phyloP scores from a whole-genome alignment of 1,140 invertebrate species.

The Drosophila ironensis region DNA sequence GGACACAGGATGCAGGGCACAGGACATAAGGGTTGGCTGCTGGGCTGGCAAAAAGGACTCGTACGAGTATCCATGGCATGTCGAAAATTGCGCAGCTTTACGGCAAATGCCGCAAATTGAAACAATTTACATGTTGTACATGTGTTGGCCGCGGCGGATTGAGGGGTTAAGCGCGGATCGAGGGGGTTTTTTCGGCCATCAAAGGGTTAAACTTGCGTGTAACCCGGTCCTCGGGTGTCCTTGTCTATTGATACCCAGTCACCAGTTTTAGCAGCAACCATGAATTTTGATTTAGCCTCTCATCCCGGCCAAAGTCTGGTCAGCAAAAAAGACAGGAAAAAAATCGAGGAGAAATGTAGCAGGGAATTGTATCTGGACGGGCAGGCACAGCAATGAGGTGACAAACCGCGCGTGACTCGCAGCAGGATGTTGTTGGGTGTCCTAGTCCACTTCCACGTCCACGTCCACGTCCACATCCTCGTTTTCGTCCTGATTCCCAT shows the following conservation, averaged over 20 bases:
- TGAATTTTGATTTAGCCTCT: constrained; percentile 78
- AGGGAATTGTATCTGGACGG: constrained; percentile 1
- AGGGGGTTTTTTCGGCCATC: constrained; percentile 39
- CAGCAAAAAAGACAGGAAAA: constrained; percentile 11
- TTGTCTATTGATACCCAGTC: constrained; percentile 65
- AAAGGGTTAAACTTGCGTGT: constrained; percentile 77
- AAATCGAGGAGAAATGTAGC: constrained; percentile 1
- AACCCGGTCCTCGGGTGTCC: constrained; percentile 41
- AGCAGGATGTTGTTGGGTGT: constrained; percentile 17
- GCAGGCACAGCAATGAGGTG: constrained; percentile 52
- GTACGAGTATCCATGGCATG: constrained; percentile 66
- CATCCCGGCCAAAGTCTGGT: neutral
- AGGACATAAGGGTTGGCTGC: constrained; percentile 6
- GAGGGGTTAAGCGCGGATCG: neutral
- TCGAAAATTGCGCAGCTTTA: constrained; percentile 78
- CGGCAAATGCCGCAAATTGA: constrained; percentile 79
- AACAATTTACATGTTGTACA: constrained; percentile 80
- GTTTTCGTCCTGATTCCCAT: neutral
- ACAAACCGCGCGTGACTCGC: constrained; percentile 68
- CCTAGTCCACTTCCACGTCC: constrained; percentile 8
- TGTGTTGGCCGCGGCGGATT: constrained; percentile 40
- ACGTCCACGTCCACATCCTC: constrained; percentile 6
- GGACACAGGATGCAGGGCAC: too few species aligned
- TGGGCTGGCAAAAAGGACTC: constrained; percentile 3
- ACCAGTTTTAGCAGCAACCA: constrained; percentile 58